phyloP scores from a whole-genome alignment of 2,113 vertebrate genomes.

The Forbesichthys papilliferus region DNA sequence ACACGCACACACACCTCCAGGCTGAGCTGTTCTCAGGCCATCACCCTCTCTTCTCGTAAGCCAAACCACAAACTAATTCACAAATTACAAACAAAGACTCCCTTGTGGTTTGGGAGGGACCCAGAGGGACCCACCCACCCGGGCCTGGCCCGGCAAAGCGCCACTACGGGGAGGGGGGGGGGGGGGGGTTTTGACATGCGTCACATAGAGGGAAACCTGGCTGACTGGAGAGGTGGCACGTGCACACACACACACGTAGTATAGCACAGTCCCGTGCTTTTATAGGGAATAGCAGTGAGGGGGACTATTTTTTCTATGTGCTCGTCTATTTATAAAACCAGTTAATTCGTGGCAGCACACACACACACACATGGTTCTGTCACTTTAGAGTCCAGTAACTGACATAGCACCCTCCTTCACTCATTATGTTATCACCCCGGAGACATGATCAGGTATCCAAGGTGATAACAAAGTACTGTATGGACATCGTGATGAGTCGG shows the following conservation, averaged over 20 bases:
- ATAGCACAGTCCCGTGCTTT: constrained; percentile 19
- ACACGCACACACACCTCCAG: constrained; percentile 29
- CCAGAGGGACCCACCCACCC: neutral
- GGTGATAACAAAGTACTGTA: no score
- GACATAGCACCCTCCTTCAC: no score
- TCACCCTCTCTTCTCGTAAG: constrained; percentile 49
- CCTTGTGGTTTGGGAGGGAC: constrained; percentile 69
- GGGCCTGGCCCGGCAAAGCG: constrained; percentile 27
- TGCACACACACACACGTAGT: constrained; percentile 20
- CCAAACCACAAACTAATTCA: constrained; percentile 70
- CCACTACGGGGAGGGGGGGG: constrained; percentile 20
- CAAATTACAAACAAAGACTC: constrained; percentile 69
- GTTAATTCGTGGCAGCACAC: neutral
- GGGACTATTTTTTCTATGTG: neutral
- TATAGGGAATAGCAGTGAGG: neutral
- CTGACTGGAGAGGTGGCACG: constrained; percentile 39
- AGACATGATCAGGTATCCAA: no score
- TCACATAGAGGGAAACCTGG: constrained; percentile 48
- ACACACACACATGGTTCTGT: no score
- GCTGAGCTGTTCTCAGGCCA: constrained; percentile 23
- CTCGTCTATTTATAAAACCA: neutral
- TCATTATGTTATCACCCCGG: no score
- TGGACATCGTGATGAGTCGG: no score
- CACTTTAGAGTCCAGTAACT: no score
- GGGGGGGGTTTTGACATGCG: constrained; percentile 11